Percentiles rank a stretch among this genome's conserved stretches.
These are phyloP conservation scores for Epistrophella euchroma DNA, from an alignment of 2,888 invertebrate genomes.

Conservation along the genomic window DNA sequence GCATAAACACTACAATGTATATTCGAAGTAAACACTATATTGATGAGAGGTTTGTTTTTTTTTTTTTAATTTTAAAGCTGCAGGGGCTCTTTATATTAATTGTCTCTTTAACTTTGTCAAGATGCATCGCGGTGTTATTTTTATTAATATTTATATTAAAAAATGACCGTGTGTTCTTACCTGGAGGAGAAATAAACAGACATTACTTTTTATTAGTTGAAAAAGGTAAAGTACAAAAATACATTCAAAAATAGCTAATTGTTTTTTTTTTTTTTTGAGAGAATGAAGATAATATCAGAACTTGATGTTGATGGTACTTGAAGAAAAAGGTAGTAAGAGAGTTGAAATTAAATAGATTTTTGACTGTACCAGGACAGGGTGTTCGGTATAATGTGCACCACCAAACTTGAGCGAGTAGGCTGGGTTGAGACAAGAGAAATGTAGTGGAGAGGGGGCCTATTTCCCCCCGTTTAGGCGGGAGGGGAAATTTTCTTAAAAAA, in stretches of 20 bases:
- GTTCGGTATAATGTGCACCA: no score
- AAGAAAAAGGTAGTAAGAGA: no score
- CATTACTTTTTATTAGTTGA: background rate
- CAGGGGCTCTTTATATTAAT: conserved; percentile 20
- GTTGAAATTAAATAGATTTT: no score
- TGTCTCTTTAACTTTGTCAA: conserved; percentile 14
- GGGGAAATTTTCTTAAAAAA: no score
- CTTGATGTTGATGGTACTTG: background rate
- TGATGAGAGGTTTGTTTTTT: background rate
- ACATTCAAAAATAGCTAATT: background rate
- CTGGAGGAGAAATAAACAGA: background rate
- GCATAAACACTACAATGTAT: conserved; percentile 33
- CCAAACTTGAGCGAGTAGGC: no score
- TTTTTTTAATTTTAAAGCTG: conserved; percentile 1
- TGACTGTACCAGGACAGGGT: no score
- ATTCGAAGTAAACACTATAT: background rate
- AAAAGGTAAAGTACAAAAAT: background rate
- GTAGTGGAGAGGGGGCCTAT: no score
- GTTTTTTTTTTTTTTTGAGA: background rate
- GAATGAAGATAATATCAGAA: conserved; percentile 4
- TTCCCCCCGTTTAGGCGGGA: no score
- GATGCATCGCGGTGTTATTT: conserved; percentile 12
- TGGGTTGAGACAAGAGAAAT: no score
- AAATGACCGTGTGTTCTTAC: background rate
- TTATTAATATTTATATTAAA: conserved; percentile 30